Evolutionary conservation across 1,140 invertebrate species (phyloP).

Genomic region (Calliopsis andreniformis): DNA sequence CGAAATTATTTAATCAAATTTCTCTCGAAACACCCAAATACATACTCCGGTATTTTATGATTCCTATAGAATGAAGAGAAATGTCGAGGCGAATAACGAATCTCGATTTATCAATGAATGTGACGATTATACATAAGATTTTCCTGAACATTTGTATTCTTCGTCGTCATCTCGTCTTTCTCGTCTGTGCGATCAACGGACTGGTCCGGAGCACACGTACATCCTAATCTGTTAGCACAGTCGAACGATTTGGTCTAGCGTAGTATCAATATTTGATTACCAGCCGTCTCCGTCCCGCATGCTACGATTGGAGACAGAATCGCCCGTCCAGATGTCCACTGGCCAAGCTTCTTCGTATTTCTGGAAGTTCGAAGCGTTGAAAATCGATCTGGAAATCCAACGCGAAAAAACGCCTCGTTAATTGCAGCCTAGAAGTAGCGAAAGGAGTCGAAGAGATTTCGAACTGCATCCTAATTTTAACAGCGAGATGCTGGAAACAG

Average conservation of each 20-base stretch:
- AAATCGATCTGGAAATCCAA: conserved; percentile 42
- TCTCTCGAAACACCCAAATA: no score
- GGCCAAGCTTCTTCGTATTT: conserved; percentile 36
- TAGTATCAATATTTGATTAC: conserved; percentile 75
- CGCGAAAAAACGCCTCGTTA: conserved; percentile 35
- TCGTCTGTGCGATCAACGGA: conserved; percentile 47
- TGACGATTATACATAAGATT: conserved; percentile 34
- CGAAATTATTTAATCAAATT: no score
- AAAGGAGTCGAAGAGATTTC: no score
- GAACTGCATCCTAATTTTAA: no score
- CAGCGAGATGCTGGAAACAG: no score
- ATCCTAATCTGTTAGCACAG: conserved; percentile 71
- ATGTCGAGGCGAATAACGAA: neutral
- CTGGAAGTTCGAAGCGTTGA: conserved; percentile 30
- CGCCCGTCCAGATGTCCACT: conserved; percentile 45
- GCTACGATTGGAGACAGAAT: conserved; percentile 44
- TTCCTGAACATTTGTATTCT: conserved; percentile 34
- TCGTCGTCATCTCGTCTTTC: conserved; percentile 25
- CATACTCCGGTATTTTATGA: no score
- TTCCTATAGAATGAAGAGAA: no score
- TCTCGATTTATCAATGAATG: neutral
- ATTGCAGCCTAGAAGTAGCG: conserved; percentile 12
- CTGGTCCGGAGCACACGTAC: conserved; percentile 60
- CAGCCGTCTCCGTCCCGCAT: conserved; percentile 57
- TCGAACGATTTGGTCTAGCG: conserved; percentile 68